A percentile compares a stretch with the other conserved stretches of the same genome.
These are phyloP conservation scores for Diplodus sargus DNA, from an alignment of 2,797 vertebrate species.

Conservation along the genomic window DNA sequence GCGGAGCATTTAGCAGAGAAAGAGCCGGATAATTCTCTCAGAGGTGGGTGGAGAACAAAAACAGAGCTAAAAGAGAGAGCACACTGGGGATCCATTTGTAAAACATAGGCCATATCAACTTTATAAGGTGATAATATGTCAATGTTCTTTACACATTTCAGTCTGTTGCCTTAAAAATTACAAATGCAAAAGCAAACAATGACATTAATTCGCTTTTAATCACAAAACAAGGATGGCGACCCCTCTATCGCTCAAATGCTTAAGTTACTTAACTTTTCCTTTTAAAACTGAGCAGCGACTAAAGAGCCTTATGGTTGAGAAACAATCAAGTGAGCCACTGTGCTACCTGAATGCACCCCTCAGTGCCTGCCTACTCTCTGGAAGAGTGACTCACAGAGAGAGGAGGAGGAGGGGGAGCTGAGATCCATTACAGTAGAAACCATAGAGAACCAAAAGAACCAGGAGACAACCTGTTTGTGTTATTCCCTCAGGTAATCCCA, in stretches of 20 bases:
- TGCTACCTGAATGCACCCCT: constrained; percentile 48
- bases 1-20: not conserved
- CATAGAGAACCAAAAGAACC: constrained; percentile 45
- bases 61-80: not conserved
- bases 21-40: not conserved
- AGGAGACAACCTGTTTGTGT: constrained; percentile 57
- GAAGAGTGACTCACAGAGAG: constrained; percentile 62
- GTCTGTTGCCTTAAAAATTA: not conserved
- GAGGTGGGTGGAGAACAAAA: not conserved
- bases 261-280: constrained; percentile 17
- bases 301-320: constrained; percentile 31
- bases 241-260: not conserved
- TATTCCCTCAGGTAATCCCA: constrained; percentile 74
- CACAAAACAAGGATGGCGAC: not conserved
- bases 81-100: too few relatives aligned
- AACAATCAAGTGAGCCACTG: constrained; percentile 45
- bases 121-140: too few relatives aligned
- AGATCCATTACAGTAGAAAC: constrained; percentile 57
- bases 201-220: not conserved
- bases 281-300: not conserved
- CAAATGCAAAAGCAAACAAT: not conserved
- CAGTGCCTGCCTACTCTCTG: constrained; percentile 67
- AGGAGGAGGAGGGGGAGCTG: constrained; percentile 18
- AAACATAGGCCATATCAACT: too few relatives aligned
- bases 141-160: not conserved